These are phyloP conservation scores for Pangasius djambal DNA, from an alignment of 2,797 vertebrate species.

Conservation along the genomic window DNA sequence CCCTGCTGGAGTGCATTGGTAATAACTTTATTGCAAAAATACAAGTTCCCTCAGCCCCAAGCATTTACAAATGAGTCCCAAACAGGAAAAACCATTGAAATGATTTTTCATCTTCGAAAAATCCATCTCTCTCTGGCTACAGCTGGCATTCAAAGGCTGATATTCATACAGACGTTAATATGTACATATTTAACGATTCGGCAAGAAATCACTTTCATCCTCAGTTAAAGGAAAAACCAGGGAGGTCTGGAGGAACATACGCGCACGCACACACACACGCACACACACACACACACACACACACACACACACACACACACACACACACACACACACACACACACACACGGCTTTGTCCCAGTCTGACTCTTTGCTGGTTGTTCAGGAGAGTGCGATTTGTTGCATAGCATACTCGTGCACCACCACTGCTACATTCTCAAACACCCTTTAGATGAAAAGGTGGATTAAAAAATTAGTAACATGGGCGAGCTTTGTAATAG, in stretches of 20 bases:
- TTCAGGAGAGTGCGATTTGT: conserved; percentile 76
- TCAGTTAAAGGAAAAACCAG: conserved; percentile 53
- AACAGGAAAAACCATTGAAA: conserved; percentile 59
- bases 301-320: conserved; percentile 41
- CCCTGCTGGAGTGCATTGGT: conserved; percentile 80
- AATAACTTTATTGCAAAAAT: conserved; percentile 91
- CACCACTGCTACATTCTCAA: conserved; percentile 83
- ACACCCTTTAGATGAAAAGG: conserved; percentile 63
- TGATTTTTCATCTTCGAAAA: conserved; percentile 56
- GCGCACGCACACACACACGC: background rate
- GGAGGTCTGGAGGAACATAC: conserved; percentile 6
- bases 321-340: conserved; percentile 28
- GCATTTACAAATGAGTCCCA: conserved; percentile 73
- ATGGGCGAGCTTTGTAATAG: conserved; percentile 65
- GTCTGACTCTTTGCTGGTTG: conserved; percentile 74
- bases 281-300: conserved; percentile 29
- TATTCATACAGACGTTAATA: conserved; percentile 64
- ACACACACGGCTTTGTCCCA: conserved; percentile 65
- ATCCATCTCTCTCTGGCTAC: conserved; percentile 57
- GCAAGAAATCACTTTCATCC: conserved; percentile 52
- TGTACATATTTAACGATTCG: conserved; percentile 59
- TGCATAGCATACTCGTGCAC: conserved; percentile 83
- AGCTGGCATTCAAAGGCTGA: conserved; percentile 62
- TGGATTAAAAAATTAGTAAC: conserved; percentile 45
- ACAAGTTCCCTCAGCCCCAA: conserved; percentile 84